These are phyloP conservation scores for Aradophagus sp. DNA, from an alignment of 1,140 invertebrate genomes.

Conservation along the genomic window DNA sequence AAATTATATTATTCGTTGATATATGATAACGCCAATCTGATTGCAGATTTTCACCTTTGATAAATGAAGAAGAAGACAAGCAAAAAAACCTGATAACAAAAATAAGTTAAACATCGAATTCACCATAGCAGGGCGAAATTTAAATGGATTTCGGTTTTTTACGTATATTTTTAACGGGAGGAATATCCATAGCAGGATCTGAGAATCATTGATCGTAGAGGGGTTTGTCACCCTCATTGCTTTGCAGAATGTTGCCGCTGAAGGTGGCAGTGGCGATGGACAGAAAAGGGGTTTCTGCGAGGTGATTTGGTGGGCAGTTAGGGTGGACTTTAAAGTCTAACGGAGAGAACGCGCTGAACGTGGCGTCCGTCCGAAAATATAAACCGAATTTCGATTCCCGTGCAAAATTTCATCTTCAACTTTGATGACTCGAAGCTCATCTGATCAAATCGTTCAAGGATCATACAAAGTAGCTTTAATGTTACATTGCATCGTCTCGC, in stretches of 20 bases:
- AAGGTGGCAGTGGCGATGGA: conserved; percentile 70
- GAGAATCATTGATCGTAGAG: conserved; percentile 71
- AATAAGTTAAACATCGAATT: no score
- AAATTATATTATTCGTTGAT: no score
- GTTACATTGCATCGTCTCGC: no score
- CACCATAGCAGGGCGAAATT: no score
- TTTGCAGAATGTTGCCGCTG: conserved; percentile 73
- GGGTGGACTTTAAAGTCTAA: conserved; percentile 72
- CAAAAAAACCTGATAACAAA: no score
- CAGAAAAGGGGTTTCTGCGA: conserved; percentile 62
- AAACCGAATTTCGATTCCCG: conserved; percentile 65
- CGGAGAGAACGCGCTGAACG: conserved; percentile 63
- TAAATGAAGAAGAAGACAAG: no score
- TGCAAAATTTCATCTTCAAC: conserved; percentile 18
- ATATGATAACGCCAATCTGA: no score
- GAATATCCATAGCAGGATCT: conserved; percentile 58
- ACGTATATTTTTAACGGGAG: conserved; percentile 36
- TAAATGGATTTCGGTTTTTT: conserved; percentile 18
- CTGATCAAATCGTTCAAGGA: no score
- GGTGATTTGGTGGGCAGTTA: conserved; percentile 59
- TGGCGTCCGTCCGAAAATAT: conserved; percentile 45
- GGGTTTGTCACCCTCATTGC: conserved; percentile 71
- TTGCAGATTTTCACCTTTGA: no score
- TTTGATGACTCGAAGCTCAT: no score
- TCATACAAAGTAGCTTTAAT: no score